Conservation (phyloP, 1,140 invertebrate genomes). For the Aphelinus atriplicis region DNA sequence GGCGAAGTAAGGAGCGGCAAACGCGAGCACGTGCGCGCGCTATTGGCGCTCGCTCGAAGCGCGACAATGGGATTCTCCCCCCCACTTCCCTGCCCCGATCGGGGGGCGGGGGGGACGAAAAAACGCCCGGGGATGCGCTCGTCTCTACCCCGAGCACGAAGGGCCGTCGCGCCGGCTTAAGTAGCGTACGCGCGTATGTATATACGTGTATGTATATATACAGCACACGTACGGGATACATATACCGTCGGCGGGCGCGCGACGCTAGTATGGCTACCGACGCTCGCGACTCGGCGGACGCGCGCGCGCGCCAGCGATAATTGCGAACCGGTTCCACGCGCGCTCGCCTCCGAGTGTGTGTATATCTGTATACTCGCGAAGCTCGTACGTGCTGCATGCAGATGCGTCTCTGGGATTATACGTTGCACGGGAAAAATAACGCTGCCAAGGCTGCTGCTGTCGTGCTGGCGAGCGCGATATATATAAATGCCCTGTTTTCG, state of each 20-base stretch:
- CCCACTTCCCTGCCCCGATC: neutral
- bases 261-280: slow-evolving; percentile 7
- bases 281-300: neutral
- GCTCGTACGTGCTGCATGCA: neutral
- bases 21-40: slow-evolving; percentile 43
- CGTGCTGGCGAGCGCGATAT: too few relatives aligned
- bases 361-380: neutral
- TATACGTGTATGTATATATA: neutral
- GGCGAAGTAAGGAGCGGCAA: slow-evolving; percentile 45
- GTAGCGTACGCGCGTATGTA: neutral
- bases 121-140: slow-evolving; percentile 19
- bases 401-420: too few relatives aligned
- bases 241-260: neutral
- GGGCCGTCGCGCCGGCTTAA: too few relatives aligned
- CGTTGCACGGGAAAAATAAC: too few relatives aligned
- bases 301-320: slow-evolving; percentile 16
- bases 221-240: neutral
- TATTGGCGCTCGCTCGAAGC: slow-evolving; percentile 47
- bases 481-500: slow-evolving; percentile 11
- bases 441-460: too few relatives aligned
- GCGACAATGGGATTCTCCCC: slow-evolving; percentile 60
- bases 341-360: neutral
- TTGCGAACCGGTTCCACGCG: slow-evolving; percentile 27
- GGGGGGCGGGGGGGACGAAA: slow-evolving; percentile 1
- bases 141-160: neutral